Base-by-base conservation (phyloP, 2,888 invertebrate species). In the Drosophila falleni region DNA sequence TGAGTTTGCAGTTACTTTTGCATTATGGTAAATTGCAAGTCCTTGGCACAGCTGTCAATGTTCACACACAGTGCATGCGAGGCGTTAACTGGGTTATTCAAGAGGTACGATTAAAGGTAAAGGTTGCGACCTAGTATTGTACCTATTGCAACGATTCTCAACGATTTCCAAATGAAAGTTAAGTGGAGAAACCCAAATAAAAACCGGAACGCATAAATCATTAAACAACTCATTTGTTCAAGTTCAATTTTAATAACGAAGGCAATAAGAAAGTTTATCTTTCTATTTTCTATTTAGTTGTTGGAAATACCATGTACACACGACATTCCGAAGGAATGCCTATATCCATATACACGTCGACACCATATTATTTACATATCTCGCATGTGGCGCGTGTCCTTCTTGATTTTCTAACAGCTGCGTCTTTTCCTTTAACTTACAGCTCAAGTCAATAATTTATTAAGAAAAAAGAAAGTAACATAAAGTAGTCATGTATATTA, bases 141-240 rank as follows among this genome's bases (percentile, higher is more conserved):
- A 47, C 77, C 53, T 8, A 76, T 56, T 56, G 74, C 55, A 35
- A 0, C 9, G 26, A 56, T 65, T 74, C 53, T 46, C 71, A 74
- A 39, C 44, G 55, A 23, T 23, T 5, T 13, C 9, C 5, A n/a
- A n/a, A 29, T 19, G 13, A 29, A 44, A 50, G 1, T 10, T 31
- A 6, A 68, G 60, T 67, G 47, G 50, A 56, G 39, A 61, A 59
- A 11, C 35, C 23, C 5, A 58, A 54, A n/a, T 55, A 15, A 8
- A 60, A 58, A 11, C 47, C 39, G 42, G 41, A 26, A 55, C 50
- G 49, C 65, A 82, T 88, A 65, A 88, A 82, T 73, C 50, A 83
- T 82, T 88, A 50, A 82, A 50, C 37, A 47, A 8, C 10, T 41
- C 29, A 50, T 33, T 16, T 53, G 35, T 35, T 35, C 29, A 35